phyloP scores from a whole-genome alignment of 2,797 vertebrate species.

The Pseudomugil gertrudae region DNA sequence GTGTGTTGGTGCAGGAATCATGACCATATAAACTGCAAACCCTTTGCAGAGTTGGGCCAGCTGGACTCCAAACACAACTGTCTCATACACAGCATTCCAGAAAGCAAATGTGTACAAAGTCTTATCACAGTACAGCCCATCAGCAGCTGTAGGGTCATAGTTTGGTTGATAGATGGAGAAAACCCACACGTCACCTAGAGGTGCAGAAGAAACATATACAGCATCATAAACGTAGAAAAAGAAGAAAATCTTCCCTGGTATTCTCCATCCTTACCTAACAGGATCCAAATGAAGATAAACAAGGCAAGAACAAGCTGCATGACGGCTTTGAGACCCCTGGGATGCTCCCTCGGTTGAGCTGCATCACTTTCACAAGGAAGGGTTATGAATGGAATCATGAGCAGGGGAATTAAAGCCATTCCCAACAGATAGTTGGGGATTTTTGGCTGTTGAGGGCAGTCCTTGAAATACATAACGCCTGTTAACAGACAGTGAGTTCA shows the following conservation, averaged over 20 bases:
- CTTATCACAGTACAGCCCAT: conserved; percentile 52
- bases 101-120: conserved; percentile 52
- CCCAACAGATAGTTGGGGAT: conserved; percentile 55
- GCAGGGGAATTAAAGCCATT: conserved; percentile 3
- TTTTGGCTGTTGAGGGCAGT: conserved; percentile 53
- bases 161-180: conserved; percentile 55
- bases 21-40: conserved; percentile 7
- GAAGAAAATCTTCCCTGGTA: background rate
- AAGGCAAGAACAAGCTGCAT: fast-evolving
- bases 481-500: background rate
- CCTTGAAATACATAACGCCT: conserved; percentile 44
- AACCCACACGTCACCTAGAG: conserved; percentile 43
- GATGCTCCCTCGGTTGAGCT: background rate
- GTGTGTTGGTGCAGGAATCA: conserved; percentile 18
- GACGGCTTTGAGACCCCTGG: conserved; percentile 8
- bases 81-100: conserved; percentile 39
- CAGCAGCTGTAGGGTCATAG: conserved; percentile 41
- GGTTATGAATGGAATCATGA: background rate
- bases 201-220: background rate
- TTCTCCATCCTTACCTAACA: conserved; percentile 19
- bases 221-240: too few species aligned
- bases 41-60: conserved; percentile 29
- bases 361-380: conserved; percentile 10
- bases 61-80: fast-evolving
- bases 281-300: background rate